A percentile compares a stretch with the other conserved stretches of the same genome.
These are phyloP conservation scores for Phallusia fumigata DNA, from an alignment of 23 tunicate genomes.

Conservation along the genomic window DNA sequence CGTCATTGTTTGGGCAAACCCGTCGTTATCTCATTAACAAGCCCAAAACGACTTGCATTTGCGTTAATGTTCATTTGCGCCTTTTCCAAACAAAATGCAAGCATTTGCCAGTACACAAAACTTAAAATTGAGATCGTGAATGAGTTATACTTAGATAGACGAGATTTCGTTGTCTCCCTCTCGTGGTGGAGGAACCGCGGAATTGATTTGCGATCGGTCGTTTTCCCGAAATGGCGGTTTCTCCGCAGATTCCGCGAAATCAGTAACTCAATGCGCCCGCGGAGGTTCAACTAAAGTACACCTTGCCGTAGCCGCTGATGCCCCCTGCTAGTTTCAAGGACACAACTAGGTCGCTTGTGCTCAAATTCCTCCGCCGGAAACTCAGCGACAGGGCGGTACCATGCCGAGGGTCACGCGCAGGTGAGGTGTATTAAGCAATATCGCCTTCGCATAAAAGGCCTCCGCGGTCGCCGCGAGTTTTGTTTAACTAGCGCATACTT, in stretches of 20 bases:
- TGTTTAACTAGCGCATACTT: slow-evolving; percentile 9
- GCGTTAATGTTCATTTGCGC: too few relatives aligned
- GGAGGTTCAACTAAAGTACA: neutral
- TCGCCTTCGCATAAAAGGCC: neutral
- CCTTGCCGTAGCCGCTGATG: neutral
- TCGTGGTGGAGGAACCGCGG: neutral
- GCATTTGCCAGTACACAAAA: too few relatives aligned
- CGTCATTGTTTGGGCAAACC: neutral
- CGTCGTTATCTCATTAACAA: too few relatives aligned
- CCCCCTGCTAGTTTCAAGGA: neutral
- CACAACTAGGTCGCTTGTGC: too few relatives aligned
- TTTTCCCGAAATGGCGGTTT: neutral
- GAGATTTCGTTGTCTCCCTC: neutral
- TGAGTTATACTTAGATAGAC: neutral
- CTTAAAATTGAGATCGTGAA: too few relatives aligned
- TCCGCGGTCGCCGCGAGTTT: neutral
- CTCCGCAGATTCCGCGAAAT: neutral
- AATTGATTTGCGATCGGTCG: neutral
- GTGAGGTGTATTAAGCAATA: neutral
- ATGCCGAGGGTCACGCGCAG: neutral
- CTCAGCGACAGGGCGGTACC: neutral
- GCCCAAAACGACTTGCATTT: too few relatives aligned
- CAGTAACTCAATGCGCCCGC: neutral
- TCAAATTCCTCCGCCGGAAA: too few relatives aligned
- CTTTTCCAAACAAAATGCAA: too few relatives aligned